Evolutionary conservation across 1,140 invertebrate genomes (phyloP).

Genomic region (Drosophila leontia): DNA sequence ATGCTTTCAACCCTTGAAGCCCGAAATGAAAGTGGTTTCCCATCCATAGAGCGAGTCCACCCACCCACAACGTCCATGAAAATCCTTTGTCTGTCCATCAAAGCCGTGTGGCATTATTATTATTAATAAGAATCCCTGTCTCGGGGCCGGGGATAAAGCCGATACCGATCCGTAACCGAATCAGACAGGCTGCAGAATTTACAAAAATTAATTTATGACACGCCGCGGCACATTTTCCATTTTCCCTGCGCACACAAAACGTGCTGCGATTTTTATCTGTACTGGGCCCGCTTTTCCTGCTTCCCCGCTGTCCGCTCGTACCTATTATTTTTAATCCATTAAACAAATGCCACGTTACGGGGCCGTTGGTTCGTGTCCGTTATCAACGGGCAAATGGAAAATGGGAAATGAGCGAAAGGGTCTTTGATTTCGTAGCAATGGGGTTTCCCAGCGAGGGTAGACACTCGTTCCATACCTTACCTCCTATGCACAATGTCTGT

Average conservation of each 20-base stretch:
- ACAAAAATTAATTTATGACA: conserved; percentile 80
- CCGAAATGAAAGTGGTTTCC: conserved; percentile 58
- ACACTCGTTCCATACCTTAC: not conserved
- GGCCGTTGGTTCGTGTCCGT: conserved; percentile 55
- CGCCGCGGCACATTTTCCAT: conserved; percentile 69
- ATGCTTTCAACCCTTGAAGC: conserved; percentile 50
- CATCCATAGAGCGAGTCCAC: conserved; percentile 1
- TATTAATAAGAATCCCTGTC: conserved; percentile 54
- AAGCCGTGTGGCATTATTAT: conserved; percentile 59
- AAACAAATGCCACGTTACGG: conserved; percentile 77
- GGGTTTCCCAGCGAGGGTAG: conserved; percentile 56
- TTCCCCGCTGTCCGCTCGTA: conserved; percentile 27
- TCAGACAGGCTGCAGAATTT: conserved; percentile 64
- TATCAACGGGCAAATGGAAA: conserved; percentile 56
- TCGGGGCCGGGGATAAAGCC: conserved; percentile 19
- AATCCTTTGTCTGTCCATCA: conserved; percentile 62
- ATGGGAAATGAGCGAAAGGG: conserved; percentile 63
- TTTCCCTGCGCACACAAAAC: conserved; percentile 58
- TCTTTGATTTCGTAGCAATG: conserved; percentile 68
- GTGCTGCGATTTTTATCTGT: conserved; percentile 74
- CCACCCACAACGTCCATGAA: conserved; percentile 17
- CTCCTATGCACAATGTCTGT: conserved; percentile 6
- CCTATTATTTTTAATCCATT: conserved; percentile 83
- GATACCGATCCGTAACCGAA: conserved; percentile 46
- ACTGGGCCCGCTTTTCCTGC: conserved; percentile 15